phyloP scores from a whole-genome alignment of 2,113 vertebrate species.

The Crotalus viridis region DNA sequence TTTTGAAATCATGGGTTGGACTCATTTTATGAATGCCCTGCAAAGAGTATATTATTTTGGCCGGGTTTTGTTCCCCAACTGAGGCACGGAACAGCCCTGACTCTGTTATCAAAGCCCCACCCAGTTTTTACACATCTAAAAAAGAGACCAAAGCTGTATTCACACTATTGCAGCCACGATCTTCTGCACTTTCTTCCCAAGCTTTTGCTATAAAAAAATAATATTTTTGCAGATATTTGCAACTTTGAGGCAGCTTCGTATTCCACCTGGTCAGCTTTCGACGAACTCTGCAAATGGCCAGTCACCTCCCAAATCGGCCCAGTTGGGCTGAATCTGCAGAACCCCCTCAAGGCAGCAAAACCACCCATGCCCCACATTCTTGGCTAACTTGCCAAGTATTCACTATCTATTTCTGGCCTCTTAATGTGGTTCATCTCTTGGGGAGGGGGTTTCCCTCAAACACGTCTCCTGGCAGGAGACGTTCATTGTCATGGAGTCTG shows the following conservation, averaged over 20 bases:
- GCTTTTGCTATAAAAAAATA: background rate
- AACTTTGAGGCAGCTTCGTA: background rate
- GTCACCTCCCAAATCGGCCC: background rate
- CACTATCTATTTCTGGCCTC: background rate
- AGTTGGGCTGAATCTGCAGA: background rate
- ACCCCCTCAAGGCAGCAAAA: background rate
- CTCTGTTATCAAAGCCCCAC: background rate
- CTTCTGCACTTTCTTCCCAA: background rate
- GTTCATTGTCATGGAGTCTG: background rate
- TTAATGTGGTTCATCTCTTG: background rate
- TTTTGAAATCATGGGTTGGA: background rate
- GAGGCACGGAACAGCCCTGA: no score
- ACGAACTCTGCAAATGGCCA: background rate
- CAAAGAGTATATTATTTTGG: background rate
- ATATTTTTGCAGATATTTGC: background rate
- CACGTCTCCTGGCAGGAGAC: background rate
- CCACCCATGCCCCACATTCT: background rate
- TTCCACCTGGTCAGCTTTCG: background rate
- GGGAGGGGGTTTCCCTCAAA: background rate
- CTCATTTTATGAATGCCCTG: background rate
- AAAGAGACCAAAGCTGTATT: background rate
- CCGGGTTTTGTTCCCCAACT: background rate
- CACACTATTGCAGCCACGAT: background rate
- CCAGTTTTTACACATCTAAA: background rate
- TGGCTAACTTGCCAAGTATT: background rate